Percentiles rank a stretch among this genome's conserved stretches.
Conservation (phyloP, 2,797 vertebrate species). For the Poeciliopsis turneri region DNA sequence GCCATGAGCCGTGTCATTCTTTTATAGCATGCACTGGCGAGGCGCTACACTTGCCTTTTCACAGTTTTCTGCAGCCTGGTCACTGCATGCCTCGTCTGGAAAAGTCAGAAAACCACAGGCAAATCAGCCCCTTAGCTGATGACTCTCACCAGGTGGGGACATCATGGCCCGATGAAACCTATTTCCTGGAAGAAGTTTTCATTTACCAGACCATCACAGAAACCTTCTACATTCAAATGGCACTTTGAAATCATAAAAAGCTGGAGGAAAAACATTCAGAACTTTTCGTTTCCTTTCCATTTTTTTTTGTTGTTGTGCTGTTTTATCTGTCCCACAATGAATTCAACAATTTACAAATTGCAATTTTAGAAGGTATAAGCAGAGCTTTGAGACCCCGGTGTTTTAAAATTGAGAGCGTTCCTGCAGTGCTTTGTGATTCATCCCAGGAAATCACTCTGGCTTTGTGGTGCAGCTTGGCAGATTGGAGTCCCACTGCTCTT, state of each 20-base stretch:
- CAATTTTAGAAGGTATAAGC: conserved; percentile 37
- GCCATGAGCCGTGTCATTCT: conserved; percentile 36
- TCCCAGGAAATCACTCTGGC: conserved; percentile 42
- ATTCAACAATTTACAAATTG: conserved; percentile 46
- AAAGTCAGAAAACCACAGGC: conserved; percentile 63
- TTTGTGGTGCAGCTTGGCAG: conserved; percentile 38
- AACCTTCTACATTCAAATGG: conserved; percentile 17
- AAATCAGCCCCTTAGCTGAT: conserved; percentile 69
- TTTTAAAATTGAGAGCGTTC: conserved; percentile 46
- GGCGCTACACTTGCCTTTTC: conserved; percentile 46
- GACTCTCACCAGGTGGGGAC: conserved; percentile 57
- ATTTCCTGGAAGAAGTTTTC: conserved; percentile 31
- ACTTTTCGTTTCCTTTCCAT: neutral
- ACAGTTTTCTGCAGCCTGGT: conserved; percentile 53
- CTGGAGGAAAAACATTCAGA: conserved; percentile 21
- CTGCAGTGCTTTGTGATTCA: conserved; percentile 47
- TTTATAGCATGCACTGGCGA: conserved; percentile 27
- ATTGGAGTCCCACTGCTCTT: conserved; percentile 50
- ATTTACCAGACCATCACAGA: conserved; percentile 36
- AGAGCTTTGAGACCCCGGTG: conserved; percentile 39
- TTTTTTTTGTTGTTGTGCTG: conserved; percentile 9
- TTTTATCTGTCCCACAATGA: conserved; percentile 20
- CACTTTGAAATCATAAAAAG: conserved; percentile 26
- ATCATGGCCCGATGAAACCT: conserved; percentile 57
- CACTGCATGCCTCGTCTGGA: conserved; percentile 41